Evolutionary conservation across 2,797 vertebrate species (phyloP).

Genomic region (Ctenopoma multispine): DNA sequence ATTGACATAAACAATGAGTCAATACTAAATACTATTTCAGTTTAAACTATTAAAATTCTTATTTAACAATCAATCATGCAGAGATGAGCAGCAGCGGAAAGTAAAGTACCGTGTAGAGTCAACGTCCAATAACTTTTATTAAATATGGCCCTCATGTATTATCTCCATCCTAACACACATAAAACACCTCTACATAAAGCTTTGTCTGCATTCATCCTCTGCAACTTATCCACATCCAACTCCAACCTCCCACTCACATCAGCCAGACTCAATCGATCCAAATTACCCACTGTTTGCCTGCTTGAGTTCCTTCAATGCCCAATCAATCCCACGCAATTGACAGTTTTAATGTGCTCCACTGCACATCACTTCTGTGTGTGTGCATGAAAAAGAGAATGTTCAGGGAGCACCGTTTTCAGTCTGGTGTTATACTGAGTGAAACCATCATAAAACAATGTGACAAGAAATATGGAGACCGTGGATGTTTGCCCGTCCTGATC

Average conservation of each 20-base stretch:
- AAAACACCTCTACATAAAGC: slow-evolving; percentile 50
- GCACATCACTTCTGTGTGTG: slow-evolving; percentile 45
- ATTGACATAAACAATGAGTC: not conserved
- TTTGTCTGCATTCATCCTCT: slow-evolving; percentile 62
- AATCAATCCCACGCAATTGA: slow-evolving; percentile 78
- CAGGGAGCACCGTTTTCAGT: slow-evolving; percentile 21
- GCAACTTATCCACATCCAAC: slow-evolving; percentile 57
- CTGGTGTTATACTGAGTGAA: slow-evolving; percentile 19
- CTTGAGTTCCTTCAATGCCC: slow-evolving; percentile 78
- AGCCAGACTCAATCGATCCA: slow-evolving; percentile 72
- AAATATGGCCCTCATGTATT: slow-evolving; percentile 13
- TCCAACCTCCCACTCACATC: slow-evolving; percentile 54
- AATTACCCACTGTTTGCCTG: slow-evolving; percentile 80
- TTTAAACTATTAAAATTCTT: not conserved
- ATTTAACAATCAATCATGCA: not conserved
- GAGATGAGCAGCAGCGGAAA: not conserved
- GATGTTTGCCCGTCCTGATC: slow-evolving; percentile 60
- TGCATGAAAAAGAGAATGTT: slow-evolving; percentile 17
- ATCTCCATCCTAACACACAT: slow-evolving; percentile 20
- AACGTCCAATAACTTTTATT: slow-evolving; percentile 4
- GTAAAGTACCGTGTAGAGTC: not conserved
- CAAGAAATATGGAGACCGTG: slow-evolving; percentile 58
- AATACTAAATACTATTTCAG: not conserved
- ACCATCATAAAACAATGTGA: slow-evolving; percentile 39
- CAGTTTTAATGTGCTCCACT: slow-evolving; percentile 71